Conservation (phyloP, 2,113 vertebrate genomes). For the Procapra przewalskii region DNA sequence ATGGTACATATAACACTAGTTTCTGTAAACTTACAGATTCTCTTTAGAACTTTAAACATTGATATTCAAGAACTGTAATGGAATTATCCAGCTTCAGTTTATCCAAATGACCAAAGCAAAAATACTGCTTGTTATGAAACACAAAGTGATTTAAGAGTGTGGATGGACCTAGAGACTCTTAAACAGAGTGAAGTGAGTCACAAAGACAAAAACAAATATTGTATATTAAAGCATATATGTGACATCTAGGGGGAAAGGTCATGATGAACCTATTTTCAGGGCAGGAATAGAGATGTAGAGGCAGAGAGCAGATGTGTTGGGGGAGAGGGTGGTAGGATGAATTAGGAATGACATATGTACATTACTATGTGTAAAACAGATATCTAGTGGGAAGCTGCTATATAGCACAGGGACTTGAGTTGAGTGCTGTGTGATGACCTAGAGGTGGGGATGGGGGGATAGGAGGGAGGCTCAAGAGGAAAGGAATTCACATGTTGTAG, state of each 20-base stretch:
- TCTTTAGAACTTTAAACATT: neutral
- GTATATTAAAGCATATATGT: neutral
- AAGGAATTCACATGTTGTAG: neutral
- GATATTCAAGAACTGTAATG: neutral
- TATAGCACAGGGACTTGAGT: neutral
- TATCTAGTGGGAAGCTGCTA: neutral
- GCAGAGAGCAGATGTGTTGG: neutral
- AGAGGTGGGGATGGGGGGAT: neutral
- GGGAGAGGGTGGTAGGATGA: neutral
- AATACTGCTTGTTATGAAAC: neutral
- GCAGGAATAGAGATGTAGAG: neutral
- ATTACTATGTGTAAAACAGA: neutral
- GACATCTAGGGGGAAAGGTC: neutral
- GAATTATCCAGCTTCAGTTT: neutral
- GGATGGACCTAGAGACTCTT: neutral
- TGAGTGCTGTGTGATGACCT: neutral
- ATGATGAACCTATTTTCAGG: neutral
- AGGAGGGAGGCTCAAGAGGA: neutral
- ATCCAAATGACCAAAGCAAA: neutral
- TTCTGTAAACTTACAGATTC: neutral
- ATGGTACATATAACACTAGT: neutral
- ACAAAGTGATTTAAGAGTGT: neutral
- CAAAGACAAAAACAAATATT: neutral
- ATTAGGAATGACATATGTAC: neutral
- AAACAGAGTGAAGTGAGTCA: neutral